phyloP scores from a whole-genome alignment of 2,888 invertebrate species.

The Chymomyza fuscimana region DNA sequence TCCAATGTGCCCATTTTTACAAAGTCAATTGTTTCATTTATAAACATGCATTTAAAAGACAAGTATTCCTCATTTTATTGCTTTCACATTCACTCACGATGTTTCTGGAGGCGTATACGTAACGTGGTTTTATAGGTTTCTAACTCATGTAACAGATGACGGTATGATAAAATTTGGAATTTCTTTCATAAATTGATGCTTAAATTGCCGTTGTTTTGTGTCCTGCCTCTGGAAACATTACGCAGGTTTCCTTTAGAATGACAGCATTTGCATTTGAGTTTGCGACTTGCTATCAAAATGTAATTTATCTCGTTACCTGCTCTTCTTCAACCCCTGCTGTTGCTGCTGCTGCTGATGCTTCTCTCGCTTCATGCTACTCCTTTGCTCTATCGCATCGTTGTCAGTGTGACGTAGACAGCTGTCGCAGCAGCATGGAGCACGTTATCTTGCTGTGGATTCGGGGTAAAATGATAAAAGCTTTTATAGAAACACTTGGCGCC shows the following conservation, averaged over 20 bases:
- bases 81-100: not conserved
- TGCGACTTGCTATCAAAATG: constrained; percentile 56
- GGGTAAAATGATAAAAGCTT: constrained; percentile 45
- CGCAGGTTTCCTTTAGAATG: constrained; percentile 58
- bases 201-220: constrained; percentile 48
- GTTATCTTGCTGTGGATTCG: not conserved
- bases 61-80: constrained; percentile 5
- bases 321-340: not conserved
- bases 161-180: constrained; percentile 34
- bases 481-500: constrained; percentile 67
- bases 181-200: constrained; percentile 51
- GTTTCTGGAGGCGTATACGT: not conserved
- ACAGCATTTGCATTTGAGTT: constrained; percentile 59
- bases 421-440: constrained; percentile 49
- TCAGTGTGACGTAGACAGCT: constrained; percentile 43
- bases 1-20: not conserved
- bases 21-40: not conserved
- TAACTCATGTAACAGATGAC: constrained; percentile 46
- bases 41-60: constrained; percentile 1
- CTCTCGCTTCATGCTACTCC: not conserved
- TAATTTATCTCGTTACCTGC: constrained; percentile 69
- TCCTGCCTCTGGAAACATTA: constrained; percentile 45
- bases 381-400: not conserved
- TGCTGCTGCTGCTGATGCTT: not conserved
- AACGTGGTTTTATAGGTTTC: constrained; percentile 53